Base-by-base conservation (phyloP, 2,113 vertebrate species). In the Anguilla rostrata region DNA sequence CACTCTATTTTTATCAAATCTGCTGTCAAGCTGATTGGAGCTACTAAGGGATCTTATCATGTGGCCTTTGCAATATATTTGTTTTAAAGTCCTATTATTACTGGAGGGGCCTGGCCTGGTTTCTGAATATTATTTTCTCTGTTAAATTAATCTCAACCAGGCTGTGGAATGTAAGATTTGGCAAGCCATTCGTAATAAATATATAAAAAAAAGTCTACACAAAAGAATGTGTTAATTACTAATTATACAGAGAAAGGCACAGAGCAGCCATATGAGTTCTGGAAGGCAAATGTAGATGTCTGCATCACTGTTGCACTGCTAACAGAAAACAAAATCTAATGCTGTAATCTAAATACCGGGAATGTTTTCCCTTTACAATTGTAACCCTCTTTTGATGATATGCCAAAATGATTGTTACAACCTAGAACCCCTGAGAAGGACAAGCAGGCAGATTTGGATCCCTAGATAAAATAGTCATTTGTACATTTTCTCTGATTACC, bases 81-180 rank as follows among this genome's bases (percentile, higher is more conserved):
- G 75, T 53, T 83, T 66, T 82, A 75, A 82, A 90, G 83, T 87
- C 57, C 71, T 66, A 89, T 49, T 80, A 41, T 83, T 87, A 86
- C 78, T 84, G 84, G 43, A 88, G 89, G 91, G 90, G 92, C 92
- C 94, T 95, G 94, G 95, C 95, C 96, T 94, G 90, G 90, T 89
- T 95, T 93, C 91, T 46, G 39, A 83, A 87, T 83, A 85, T 93
- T 92, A 89, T 80, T 89, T 85, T 92, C 93, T 94, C 87, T 89
- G 80, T 88, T 94, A 75, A 75, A 94, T 96, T 96, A 93, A 97
- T 96, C 93, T 92, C 90, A 96, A 95, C 91, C 95, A 95, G 96
- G 93, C 89, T 84, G 87, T 91, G 94, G 94, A 94, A 96, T 94
- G 94, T 89, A 91, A 94, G 93, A 90, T 92, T 96, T 97, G 97